These are phyloP conservation scores for Sebastes baramenuke DNA, from an alignment of 2,797 vertebrate species.

Conservation along the genomic window DNA sequence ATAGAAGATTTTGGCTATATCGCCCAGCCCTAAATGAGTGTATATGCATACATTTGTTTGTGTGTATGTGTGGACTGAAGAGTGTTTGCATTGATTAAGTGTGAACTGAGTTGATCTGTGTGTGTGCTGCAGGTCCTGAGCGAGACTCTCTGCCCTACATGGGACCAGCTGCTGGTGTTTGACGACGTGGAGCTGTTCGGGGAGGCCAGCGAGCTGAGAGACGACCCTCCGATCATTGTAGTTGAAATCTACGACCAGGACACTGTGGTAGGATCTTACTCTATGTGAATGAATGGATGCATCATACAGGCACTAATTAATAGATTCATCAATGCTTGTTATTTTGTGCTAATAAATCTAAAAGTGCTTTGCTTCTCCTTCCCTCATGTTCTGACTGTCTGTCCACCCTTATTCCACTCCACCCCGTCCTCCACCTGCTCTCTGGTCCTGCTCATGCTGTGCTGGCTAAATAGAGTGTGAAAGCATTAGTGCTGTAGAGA, in stretches of 20 bases:
- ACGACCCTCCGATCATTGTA: conserved; percentile 96
- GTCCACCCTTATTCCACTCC: conserved; percentile 62
- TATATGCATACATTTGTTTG: neutral
- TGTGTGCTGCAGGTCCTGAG: conserved; percentile 86
- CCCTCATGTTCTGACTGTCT: conserved; percentile 54
- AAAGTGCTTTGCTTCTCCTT: conserved; percentile 66
- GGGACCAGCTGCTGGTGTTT: conserved; percentile 97
- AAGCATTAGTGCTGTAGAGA: neutral
- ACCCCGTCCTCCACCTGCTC: conserved; percentile 19
- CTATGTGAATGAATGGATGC: neutral
- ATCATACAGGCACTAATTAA: neutral
- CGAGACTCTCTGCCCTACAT: conserved; percentile 96
- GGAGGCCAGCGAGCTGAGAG: conserved; percentile 91
- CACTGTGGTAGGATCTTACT: conserved; percentile 85
- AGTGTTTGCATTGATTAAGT: neutral
- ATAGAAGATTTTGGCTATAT: too few species aligned
- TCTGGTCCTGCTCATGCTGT: conserved; percentile 40
- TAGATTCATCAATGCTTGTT: neutral
- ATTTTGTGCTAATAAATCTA: conserved; percentile 13
- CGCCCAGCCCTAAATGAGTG: neutral
- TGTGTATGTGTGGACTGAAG: neutral
- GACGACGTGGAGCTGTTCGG: conserved; percentile 94
- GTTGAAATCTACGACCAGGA: conserved; percentile 98
- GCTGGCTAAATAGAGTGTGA: conserved; percentile 74
- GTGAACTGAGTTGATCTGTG: neutral